These are phyloP conservation scores for Fulica atra DNA, from an alignment of 2,113 vertebrate genomes.

Conservation along the genomic window DNA sequence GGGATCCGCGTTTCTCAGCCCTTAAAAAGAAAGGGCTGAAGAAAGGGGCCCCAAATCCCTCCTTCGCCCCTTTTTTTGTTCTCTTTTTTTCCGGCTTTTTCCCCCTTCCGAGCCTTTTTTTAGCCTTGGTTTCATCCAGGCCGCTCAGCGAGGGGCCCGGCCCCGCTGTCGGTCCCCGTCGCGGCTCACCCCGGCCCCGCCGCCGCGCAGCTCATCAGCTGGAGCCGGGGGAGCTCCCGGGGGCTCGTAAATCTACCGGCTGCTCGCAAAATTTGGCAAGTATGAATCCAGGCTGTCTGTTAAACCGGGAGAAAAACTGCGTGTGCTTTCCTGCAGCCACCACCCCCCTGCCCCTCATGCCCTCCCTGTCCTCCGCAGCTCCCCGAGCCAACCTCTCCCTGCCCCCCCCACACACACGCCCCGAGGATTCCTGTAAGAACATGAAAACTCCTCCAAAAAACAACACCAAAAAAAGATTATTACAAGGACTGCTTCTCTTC, in stretches of 20 bases:
- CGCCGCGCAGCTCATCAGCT: background rate
- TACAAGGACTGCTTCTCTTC: background rate
- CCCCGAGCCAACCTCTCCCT: rapidly evolving
- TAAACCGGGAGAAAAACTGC: background rate
- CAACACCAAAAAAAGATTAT: rapidly evolving
- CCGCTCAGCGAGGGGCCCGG: background rate
- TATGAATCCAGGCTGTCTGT: background rate
- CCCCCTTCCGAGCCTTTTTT: background rate
- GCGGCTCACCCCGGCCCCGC: background rate
- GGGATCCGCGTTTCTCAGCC: background rate
- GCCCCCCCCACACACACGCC: too few relatives aligned
- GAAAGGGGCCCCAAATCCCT: background rate
- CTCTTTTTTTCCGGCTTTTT: background rate
- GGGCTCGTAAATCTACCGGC: slow-evolving; percentile 10
- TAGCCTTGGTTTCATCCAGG: background rate
- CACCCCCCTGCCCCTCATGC: too few relatives aligned
- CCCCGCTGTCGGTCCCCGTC: background rate
- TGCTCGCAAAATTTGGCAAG: slow-evolving; percentile 2
- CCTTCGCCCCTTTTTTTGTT: too few relatives aligned
- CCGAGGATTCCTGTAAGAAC: background rate
- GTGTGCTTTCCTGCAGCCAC: background rate
- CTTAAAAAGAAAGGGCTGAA: background rate
- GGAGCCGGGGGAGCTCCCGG: background rate
- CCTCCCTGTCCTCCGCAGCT: background rate
- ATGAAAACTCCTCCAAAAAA: background rate